Base-by-base conservation (phyloP, 2,888 invertebrate genomes). In the Stratiomys singularior region DNA sequence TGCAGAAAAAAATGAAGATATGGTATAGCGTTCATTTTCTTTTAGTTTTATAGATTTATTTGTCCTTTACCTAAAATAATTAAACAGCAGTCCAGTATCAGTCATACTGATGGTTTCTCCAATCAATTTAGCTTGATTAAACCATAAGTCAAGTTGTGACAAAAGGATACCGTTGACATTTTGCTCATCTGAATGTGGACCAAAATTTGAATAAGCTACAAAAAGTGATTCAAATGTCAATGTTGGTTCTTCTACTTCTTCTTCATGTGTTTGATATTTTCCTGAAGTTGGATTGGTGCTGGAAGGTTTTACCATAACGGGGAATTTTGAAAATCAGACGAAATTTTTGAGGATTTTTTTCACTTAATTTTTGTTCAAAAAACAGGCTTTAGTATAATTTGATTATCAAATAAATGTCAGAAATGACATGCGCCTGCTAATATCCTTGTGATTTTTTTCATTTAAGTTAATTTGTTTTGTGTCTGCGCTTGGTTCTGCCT, bases 61-160 rank as follows among this genome's bases (percentile, higher is more conserved):
- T 37, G 3, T 37, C 9, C 27, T 7, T 60, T 74, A 74, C 74
- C 27, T 74, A 37, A 74, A 74, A 23, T 37, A 37, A 60, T 58
- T 74, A 18, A 74, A 74, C 7, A 58, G 23, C 30, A 74, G 18
- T 11, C 74, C 74, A 30, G 74, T 74, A 11, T 74, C 74, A 5
- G 74, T 74, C 15, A 74, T 37, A 4, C 60, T 58, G 2, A 74
- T 15, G 4, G 1, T 13, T 0, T 60, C 74, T 23, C 60, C 58
- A 13, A 74, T 1, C n/a, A 74, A 3, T 30, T 74, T 74, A 5
- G 58, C 74, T 44, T 74, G 74, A 37, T 58, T 74, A 37, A 74
- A n/a, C 74, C 74, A 74, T n/a, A 74, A 23, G 28, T 74, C 74
- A 9, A 37, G 23, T 37, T 74, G 74, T 23, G 74, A 74, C n/a